Base-by-base conservation (phyloP, 2,888 invertebrate species). In the Acronicta alni region DNA sequence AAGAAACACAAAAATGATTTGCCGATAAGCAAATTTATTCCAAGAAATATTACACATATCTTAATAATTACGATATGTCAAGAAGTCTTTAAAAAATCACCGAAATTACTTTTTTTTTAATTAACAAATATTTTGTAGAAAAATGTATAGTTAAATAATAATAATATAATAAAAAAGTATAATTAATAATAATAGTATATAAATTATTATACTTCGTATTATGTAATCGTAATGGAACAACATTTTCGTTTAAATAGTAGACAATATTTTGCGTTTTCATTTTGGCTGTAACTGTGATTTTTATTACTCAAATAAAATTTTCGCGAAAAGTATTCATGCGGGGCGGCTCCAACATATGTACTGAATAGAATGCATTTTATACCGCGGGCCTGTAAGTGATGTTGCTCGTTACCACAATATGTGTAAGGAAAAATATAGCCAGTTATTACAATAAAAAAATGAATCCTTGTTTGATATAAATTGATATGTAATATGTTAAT, bases 21-120 rank as follows among this genome's bases (percentile, higher is more conserved):
- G 89, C 91, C 86, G 89, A 91, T 84, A 89, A 91, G 90, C 91
- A 91, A 90, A 87, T 92, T 91, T 93, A 92, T 92, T 92, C 76
- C 85, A 87, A 88, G 88, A 90, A 89, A 82, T 82, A 88, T 68
- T 90, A 91, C 89, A 92, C 87, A 87, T 90, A 88, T 85, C 85
- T 89, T 89, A 89, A 86, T 81, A 84, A 81, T 88, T 85, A 91
- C 90, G 93, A 93, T 92, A 92, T 92, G 92, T 92, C 86, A 88
- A 92, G 89, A 93, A 92, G 90, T 92, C 91, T 92, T 92, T 85
- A 83, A 86, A 89, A 87, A 89, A 88, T 89, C 81, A 88, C 86
- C 72, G 79, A 89, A 87, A 85, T 77, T 73, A 83, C 51, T 72
- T 18, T 16, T 12, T 82, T 65, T 53, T 35, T 47, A 37, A 70